Base-by-base conservation (phyloP, 2,888 invertebrate species). In the Leptura quadrifasciata region DNA sequence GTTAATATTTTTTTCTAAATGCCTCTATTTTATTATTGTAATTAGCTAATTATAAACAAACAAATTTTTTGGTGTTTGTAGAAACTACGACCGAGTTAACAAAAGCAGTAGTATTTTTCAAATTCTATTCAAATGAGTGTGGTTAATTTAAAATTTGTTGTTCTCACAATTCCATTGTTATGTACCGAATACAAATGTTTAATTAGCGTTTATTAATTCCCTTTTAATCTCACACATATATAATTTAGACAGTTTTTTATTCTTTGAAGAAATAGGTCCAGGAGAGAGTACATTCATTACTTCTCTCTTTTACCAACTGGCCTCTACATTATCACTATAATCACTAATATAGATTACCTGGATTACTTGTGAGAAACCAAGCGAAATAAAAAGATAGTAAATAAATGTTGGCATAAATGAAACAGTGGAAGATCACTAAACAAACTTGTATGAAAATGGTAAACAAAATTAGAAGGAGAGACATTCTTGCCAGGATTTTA, bases 81-180 rank as follows among this genome's bases (percentile, higher is more conserved):
- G n/a, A n/a, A n/a, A n/a, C n/a, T 24, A 24, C 2, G 5, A 24
- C 2, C 24, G 24, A 24, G 5, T 24, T 24, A 24, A 17, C 47
- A n/a, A 47, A 47, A 12, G 12, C 12, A 5, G 47, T 47, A 47
- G 3, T 47, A n/a, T 47, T 47, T 47, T 1, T 4, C 47, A 47
- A n/a, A 47, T 47, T 5, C 47, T n/a, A n/a, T 15, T 47, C 47
- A 15, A 47, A 5, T n/a, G 47, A 15, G 39, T 15, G 39, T 10
- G 5, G 24, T 31, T 31, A 47, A 47, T n/a, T 47, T 47, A n/a
- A 47, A 15, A 47, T 47, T 1, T 47, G 47, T 15, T n/a, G 5
- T 47, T n/a, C 47, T 47, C 47, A 47, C n/a, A 17, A n/a, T 47
- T 47, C n/a, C 47, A n/a, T 47, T 47, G 47, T 47, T 47, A n/a